Evolutionary conservation across 2,888 invertebrate species (phyloP).

Genomic region (Stenoptilia bipunctidactyla): DNA sequence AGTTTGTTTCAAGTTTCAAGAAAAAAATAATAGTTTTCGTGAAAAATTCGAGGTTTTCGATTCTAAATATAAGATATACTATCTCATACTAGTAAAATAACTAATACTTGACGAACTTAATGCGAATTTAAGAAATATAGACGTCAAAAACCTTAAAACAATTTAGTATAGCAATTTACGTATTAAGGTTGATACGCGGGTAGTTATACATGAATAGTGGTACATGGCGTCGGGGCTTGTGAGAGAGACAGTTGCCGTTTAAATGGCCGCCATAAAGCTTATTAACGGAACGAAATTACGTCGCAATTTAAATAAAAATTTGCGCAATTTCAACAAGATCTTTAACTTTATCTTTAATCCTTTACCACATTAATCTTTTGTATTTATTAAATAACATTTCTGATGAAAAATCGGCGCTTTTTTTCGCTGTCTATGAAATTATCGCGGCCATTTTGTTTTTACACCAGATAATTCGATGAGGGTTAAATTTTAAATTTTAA

Average conservation of each 20-base stretch:
- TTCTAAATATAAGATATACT: background rate
- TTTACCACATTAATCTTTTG: too few species aligned
- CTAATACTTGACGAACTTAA: too few species aligned
- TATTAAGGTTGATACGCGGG: background rate
- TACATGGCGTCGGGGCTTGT: constrained; percentile 23
- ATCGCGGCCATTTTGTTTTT: too few species aligned
- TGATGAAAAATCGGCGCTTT: too few species aligned
- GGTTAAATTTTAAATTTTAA: too few species aligned
- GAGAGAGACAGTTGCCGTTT: constrained; percentile 38
- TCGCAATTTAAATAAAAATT: too few species aligned
- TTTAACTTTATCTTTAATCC: too few species aligned
- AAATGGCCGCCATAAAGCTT: background rate
- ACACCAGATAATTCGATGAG: too few species aligned
- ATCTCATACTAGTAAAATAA: background rate
- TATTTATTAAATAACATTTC: too few species aligned
- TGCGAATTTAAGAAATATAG: too few species aligned
- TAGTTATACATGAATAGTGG: background rate
- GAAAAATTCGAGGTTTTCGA: background rate
- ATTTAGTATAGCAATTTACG: background rate
- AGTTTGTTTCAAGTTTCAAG: background rate
- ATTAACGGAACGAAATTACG: background rate
- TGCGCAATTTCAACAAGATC: too few species aligned
- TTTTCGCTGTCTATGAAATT: too few species aligned
- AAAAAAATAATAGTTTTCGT: background rate
- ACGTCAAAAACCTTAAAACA: background rate